These are phyloP conservation scores for Boulengeromyrus knoepffleri DNA, from an alignment of 2,113 vertebrate genomes.

Conservation along the genomic window DNA sequence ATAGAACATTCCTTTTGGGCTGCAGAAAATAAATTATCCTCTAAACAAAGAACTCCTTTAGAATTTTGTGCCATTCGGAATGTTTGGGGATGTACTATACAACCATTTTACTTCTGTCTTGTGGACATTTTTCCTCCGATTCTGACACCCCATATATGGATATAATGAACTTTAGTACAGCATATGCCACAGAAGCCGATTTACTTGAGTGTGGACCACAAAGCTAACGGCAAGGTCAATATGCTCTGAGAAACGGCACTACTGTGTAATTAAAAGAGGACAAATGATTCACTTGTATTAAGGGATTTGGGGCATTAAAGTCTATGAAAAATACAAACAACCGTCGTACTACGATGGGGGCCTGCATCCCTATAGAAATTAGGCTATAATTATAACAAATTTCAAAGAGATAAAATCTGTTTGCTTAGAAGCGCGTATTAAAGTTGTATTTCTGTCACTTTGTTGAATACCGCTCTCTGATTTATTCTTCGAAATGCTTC, in stretches of 20 bases:
- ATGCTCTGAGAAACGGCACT: not conserved
- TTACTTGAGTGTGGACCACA: not conserved
- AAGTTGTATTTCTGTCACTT: not conserved
- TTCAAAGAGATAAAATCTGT: not conserved
- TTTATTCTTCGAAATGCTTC: not conserved
- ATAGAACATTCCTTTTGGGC: slow-evolving; percentile 58
- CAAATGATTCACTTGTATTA: not conserved
- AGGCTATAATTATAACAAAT: not conserved
- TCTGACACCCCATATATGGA: slow-evolving; percentile 60
- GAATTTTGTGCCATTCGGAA: slow-evolving; percentile 52
- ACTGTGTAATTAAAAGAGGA: not conserved
- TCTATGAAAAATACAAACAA: not conserved
- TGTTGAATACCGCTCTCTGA: not conserved
- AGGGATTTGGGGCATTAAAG: not conserved
- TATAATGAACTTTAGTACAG: slow-evolving; percentile 61
- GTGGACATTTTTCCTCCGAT: slow-evolving; percentile 52
- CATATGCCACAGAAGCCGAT: slow-evolving; percentile 32
- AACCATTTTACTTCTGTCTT: slow-evolving; percentile 34
- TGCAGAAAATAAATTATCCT: slow-evolving; percentile 60
- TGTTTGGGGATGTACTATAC: slow-evolving; percentile 30
- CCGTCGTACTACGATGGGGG: not conserved
- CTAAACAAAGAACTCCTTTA: slow-evolving; percentile 65
- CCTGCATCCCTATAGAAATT: not conserved
- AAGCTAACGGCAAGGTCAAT: not conserved
- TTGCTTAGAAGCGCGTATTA: not conserved